A percentile compares a stretch with the other conserved stretches of the same genome.
Conservation (phyloP, 2,113 vertebrate genomes). For the Ciconia boyciana region DNA sequence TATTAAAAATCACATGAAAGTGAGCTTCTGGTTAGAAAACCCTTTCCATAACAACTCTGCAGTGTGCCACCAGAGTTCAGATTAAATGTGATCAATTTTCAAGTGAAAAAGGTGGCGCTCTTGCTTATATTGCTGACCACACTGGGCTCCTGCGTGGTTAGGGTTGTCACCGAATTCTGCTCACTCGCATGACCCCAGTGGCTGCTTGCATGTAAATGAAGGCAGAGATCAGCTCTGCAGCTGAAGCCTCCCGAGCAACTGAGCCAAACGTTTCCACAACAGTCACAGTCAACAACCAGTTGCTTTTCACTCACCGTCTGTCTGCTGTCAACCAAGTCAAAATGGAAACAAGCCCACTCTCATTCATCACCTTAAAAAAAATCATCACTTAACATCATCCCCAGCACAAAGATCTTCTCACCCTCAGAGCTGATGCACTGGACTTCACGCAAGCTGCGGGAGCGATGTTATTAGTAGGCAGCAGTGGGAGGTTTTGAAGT, state of each 20-base stretch:
- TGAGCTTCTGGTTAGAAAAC: background rate
- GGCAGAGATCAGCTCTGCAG: background rate
- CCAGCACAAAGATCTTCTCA: background rate
- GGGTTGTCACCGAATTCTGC: background rate
- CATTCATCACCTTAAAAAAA: background rate
- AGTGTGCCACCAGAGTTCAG: background rate
- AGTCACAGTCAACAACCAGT: background rate
- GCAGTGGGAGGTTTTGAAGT: background rate
- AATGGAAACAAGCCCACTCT: background rate
- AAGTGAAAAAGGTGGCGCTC: background rate
- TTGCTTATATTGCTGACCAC: background rate
- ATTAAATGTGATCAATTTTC: background rate
- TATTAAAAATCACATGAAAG: background rate
- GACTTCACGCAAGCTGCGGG: background rate
- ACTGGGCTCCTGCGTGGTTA: fast-evolving
- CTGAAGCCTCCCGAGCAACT: background rate
- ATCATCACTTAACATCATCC: background rate
- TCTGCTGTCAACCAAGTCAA: background rate
- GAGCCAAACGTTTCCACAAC: background rate
- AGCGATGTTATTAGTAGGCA: background rate
- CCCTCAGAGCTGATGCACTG: background rate
- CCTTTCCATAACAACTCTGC: background rate
- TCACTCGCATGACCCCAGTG: background rate
- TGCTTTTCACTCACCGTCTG: background rate
- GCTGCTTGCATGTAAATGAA: background rate